These are phyloP conservation scores for Eristalis intricaria DNA, from an alignment of 2,888 invertebrate species.

Conservation along the genomic window DNA sequence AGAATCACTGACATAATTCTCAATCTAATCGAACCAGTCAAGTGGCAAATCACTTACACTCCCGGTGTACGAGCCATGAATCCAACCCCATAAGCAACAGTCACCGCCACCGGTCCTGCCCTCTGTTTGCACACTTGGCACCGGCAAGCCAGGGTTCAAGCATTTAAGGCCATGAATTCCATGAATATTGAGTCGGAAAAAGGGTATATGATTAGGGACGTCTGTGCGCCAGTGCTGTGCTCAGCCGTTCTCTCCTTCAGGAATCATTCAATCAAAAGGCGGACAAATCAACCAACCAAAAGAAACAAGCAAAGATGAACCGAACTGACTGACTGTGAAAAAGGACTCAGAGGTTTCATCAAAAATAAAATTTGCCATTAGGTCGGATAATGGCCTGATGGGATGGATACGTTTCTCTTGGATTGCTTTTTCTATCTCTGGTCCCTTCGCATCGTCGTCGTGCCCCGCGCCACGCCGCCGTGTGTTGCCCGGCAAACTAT, in stretches of 20 bases:
- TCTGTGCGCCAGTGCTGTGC: constrained; percentile 21
- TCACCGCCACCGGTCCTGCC: constrained; percentile 52
- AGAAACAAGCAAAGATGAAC: constrained; percentile 65
- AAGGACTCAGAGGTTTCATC: constrained; percentile 71
- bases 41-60: constrained; percentile 80
- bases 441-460: neutral
- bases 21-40: constrained; percentile 76
- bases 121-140: constrained; percentile 59
- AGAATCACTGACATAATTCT: constrained; percentile 30
- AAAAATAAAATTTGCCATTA: constrained; percentile 72
- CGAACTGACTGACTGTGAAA: constrained; percentile 69
- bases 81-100: constrained; percentile 56
- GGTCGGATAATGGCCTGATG: constrained; percentile 66
- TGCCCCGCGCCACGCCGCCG: neutral
- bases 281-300: constrained; percentile 69
- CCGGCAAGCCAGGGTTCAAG: constrained; percentile 40
- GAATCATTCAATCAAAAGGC: constrained; percentile 71
- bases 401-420: constrained; percentile 60
- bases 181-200: constrained; percentile 23
- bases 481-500: constrained; percentile 58
- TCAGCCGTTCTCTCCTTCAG: neutral
- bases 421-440: constrained; percentile 52
- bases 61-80: constrained; percentile 74
- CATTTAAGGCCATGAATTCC: constrained; percentile 63
- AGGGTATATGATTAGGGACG: constrained; percentile 48